These are phyloP conservation scores for Xestia xanthographa DNA, from an alignment of 2,888 invertebrate species.

Conservation along the genomic window DNA sequence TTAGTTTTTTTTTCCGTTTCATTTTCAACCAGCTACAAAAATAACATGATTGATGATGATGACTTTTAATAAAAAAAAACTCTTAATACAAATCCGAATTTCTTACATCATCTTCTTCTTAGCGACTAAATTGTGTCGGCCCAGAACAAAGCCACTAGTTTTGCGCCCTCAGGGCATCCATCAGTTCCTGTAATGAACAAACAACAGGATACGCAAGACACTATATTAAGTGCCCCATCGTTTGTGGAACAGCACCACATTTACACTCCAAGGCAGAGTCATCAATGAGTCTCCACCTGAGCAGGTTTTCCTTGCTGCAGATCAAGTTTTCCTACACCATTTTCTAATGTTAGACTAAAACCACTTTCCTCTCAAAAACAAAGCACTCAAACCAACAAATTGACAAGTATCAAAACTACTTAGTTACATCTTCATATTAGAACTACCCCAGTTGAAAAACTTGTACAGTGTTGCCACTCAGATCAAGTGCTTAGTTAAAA, in stretches of 20 bases:
- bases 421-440: constrained; percentile 20
- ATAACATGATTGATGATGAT: too few species aligned
- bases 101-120: background rate
- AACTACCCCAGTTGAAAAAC: constrained; percentile 37
- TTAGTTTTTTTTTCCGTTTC: background rate
- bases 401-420: constrained; percentile 23
- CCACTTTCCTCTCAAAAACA: background rate
- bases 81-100: background rate
- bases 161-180: too few species aligned
- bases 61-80: background rate
- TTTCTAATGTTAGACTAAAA: background rate
- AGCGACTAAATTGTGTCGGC: too few species aligned
- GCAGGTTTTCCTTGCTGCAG: too few species aligned
- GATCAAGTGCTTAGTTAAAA: constrained; percentile 60
- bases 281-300: too few species aligned
- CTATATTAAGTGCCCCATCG: too few species aligned
- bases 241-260: too few species aligned
- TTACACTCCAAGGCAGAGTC: too few species aligned
- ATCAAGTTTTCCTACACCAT: background rate
- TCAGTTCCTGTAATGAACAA: too few species aligned
- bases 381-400: background rate
- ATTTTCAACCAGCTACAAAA: background rate
- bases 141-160: too few species aligned
- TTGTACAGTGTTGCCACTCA: constrained; percentile 36
- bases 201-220: too few species aligned